Evolutionary conservation across 2,113 vertebrate species (phyloP), one percentile per base, ranked within the genome.

Genomic region (Harpagus bidentatus): DNA sequence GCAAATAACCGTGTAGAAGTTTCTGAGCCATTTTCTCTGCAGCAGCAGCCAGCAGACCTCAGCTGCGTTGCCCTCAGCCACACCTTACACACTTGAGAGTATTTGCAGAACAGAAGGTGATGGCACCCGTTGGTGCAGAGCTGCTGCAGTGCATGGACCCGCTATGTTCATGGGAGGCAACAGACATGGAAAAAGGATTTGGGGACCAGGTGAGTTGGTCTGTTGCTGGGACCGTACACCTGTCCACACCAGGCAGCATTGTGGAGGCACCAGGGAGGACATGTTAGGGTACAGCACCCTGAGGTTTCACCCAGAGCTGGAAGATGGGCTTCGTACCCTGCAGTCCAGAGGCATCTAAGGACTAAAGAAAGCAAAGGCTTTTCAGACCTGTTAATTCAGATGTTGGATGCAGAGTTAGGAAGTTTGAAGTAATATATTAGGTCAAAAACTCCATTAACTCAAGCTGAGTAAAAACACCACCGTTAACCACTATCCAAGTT

Each of bases 1-100:
- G 14, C 40, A 85, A 82, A 89, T 21, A 59, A 70, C 76, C 3
- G 28, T 34, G 21, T 29, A 63, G 56, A 59, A 19, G 8, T 80
- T 80, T 55, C 76, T 45, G 47, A 72, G n/a, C 13, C 56, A 19
- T 55, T 38, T 59, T 52, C 42, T 40, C 22, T 70, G 50, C 55
- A 48, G 91, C 74, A 53, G 61, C 61, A 72, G 45, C 34, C 42
- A 58, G 28, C 47, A 65, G 45, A 78, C 21, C 42, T 26, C 21
- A 31, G 38, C 67, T 58, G 55, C 42, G 3, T 16, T 40, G 36
- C 26, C 53, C 52, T 38, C 25, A 31, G 43, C 16, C 65, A 93
- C 62, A 45, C 13, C 1, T 10, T 5, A 22, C n/a, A 17, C 12
- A 2, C 36, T 31, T 0, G 0, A 38, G 79, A 36, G 10, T 17